Conservation (phyloP, 2,797 vertebrate genomes). For the Hoplostethus mediterraneus region DNA sequence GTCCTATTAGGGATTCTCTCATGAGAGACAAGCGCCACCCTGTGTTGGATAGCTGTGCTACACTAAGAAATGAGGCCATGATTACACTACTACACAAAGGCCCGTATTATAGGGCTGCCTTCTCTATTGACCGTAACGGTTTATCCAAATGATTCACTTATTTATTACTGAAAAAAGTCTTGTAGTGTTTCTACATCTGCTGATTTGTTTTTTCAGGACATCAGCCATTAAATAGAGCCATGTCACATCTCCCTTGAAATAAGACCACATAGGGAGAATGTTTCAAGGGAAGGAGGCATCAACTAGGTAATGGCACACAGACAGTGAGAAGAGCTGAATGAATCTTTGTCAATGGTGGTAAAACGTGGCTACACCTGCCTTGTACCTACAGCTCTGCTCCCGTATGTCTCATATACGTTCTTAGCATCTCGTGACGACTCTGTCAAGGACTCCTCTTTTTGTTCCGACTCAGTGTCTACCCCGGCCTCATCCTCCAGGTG, state of each 20-base stretch:
- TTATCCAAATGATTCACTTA: too few species aligned
- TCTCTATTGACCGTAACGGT: too few species aligned
- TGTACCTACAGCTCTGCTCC: background rate
- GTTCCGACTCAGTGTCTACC: background rate
- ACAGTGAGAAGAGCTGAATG: background rate
- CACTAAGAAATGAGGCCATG: slow-evolving; percentile 19
- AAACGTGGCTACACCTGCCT: background rate
- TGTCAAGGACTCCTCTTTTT: background rate
- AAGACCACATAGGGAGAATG: background rate
- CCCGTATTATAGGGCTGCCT: background rate
- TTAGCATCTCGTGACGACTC: background rate
- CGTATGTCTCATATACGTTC: too few species aligned
- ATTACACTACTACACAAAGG: background rate
- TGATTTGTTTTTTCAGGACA: too few species aligned
- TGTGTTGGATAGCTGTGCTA: slow-evolving; percentile 70
- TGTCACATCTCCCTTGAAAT: background rate
- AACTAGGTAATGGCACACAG: too few species aligned
- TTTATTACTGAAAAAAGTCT: background rate
- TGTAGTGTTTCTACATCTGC: background rate
- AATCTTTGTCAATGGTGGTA: background rate
- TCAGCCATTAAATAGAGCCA: background rate
- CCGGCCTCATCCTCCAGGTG: slow-evolving; percentile 7
- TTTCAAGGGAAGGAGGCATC: too few species aligned
- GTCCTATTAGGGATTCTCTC: slow-evolving; percentile 47
- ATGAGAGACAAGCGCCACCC: slow-evolving; percentile 80